phyloP scores from a whole-genome alignment of 2,113 vertebrate species.

The Sorex fumeus region DNA sequence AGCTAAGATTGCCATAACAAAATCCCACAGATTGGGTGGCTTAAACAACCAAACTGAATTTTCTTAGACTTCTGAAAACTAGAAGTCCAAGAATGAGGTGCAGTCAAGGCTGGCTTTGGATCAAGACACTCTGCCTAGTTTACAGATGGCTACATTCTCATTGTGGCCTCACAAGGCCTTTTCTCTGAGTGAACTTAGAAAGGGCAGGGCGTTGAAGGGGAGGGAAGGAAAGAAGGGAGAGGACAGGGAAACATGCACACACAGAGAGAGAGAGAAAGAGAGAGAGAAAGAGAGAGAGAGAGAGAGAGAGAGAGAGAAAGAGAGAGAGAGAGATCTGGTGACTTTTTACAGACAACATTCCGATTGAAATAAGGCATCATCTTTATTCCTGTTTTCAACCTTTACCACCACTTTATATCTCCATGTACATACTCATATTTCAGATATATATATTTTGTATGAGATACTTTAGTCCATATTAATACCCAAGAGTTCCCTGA shows the following conservation, averaged over 20 bases:
- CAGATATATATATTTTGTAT: background rate
- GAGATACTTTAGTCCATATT: background rate
- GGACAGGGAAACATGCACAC: background rate
- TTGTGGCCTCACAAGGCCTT: background rate
- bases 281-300: too few relatives aligned
- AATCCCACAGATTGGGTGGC: background rate
- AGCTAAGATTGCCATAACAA: constrained; percentile 14
- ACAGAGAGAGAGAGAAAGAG: too few relatives aligned
- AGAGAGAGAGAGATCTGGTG: background rate
- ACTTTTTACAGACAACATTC: background rate
- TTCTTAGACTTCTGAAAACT: constrained; percentile 28
- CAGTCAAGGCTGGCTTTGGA: background rate
- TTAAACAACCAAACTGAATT: constrained; percentile 45
- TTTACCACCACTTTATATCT: background rate
- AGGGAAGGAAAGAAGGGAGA: too few relatives aligned
- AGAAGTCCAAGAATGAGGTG: background rate
- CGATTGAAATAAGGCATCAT: background rate
- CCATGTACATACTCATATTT: constrained; percentile 23
- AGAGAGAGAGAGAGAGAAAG: too few relatives aligned
- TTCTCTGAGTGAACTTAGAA: background rate
- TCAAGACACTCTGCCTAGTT: background rate
- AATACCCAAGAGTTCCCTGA: constrained; percentile 7
- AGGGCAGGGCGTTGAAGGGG: background rate
- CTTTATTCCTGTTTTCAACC: background rate
- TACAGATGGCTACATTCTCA: background rate